phyloP scores from a whole-genome alignment of 2,113 vertebrate genomes.

The Grammomys surdaster region DNA sequence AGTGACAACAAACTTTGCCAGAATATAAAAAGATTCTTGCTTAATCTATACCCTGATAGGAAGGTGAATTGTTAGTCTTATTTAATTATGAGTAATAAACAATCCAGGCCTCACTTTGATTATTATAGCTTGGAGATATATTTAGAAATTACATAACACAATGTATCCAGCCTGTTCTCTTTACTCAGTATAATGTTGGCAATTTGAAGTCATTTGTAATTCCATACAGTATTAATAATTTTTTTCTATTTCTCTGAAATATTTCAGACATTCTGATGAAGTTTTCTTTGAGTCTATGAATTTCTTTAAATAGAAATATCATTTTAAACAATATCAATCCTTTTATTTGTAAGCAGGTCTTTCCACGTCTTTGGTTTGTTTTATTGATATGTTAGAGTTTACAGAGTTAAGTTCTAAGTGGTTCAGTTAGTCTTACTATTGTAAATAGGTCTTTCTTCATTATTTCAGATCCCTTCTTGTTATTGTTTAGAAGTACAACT shows the following conservation, averaged over 20 bases:
- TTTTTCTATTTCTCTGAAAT: background rate
- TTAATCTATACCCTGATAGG: background rate
- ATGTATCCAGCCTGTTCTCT: background rate
- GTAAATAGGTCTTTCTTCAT: background rate
- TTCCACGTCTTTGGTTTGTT: background rate
- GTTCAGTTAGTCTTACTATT: background rate
- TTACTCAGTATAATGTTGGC: background rate
- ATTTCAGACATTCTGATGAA: background rate
- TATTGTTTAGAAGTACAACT: background rate
- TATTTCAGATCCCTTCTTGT: background rate
- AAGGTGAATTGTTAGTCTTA: slow-evolving; percentile 3
- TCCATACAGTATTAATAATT: background rate
- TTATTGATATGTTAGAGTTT: background rate
- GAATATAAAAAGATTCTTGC: background rate
- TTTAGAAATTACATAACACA: background rate
- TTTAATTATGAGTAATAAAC: background rate
- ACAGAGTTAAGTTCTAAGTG: background rate
- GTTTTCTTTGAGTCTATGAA: background rate
- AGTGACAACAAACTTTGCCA: background rate
- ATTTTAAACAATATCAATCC: background rate
- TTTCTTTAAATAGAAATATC: background rate
- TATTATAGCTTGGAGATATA: background rate
- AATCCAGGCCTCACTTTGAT: background rate
- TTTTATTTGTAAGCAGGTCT: background rate
- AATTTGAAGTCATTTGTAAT: background rate